These are phyloP conservation scores for Cervus canadensis DNA, from an alignment of 2,113 vertebrate species.

Conservation along the genomic window DNA sequence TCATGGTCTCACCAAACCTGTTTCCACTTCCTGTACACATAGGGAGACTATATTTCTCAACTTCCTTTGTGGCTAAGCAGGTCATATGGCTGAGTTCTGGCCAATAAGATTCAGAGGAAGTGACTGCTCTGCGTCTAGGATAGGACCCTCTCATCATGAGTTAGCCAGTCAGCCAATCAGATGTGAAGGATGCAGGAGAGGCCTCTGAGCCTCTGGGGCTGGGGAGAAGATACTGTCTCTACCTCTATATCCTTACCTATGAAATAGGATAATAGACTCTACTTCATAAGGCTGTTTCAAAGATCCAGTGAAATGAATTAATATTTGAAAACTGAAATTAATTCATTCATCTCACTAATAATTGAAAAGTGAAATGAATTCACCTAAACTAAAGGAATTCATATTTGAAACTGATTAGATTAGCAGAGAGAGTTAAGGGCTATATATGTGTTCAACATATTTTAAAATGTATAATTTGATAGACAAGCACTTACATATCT, in stretches of 20 bases:
- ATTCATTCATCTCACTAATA: neutral
- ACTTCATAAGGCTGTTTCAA: neutral
- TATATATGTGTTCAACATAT: neutral
- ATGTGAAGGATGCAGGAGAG: neutral
- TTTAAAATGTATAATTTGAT: slow-evolving; percentile 17
- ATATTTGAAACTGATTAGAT: neutral
- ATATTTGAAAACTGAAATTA: neutral
- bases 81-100: neutral
- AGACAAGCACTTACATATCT: neutral
- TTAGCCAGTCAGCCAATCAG: neutral
- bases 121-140: neutral
- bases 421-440: neutral
- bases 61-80: neutral
- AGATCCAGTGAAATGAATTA: neutral
- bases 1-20: neutral
- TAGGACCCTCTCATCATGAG: neutral
- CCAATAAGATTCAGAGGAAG: neutral
- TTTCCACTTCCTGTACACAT: neutral
- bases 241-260: neutral
- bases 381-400: neutral
- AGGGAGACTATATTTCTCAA: neutral
- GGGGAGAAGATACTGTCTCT: neutral
- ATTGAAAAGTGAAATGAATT: neutral
- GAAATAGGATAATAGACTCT: neutral
- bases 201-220: neutral